A percentile compares a stretch with the other conserved stretches of the same genome.
Conservation (phyloP, 2,888 invertebrate species). For the Bruchidius siliquastri region DNA sequence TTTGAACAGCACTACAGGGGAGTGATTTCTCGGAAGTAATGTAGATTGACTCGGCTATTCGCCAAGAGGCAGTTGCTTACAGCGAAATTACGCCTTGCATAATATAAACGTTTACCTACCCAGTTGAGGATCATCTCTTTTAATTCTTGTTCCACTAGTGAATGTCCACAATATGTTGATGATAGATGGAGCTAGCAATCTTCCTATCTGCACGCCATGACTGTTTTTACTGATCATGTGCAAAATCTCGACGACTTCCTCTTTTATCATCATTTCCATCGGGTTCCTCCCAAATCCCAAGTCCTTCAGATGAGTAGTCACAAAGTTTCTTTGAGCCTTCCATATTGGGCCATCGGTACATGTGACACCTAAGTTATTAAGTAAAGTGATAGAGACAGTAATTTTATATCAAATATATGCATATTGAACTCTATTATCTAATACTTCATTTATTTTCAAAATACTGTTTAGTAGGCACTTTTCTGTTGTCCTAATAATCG, state of each 20-base stretch:
- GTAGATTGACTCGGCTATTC: too few relatives aligned
- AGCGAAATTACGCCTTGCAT: too few relatives aligned
- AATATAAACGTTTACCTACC: constrained; percentile 5
- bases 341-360: constrained; percentile 54
- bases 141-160: constrained; percentile 49
- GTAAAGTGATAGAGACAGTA: too few relatives aligned
- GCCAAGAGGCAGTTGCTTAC: too few relatives aligned
- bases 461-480: too few relatives aligned
- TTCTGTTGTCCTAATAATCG: too few relatives aligned
- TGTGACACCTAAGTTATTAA: constrained; percentile 51
- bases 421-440: too few relatives aligned
- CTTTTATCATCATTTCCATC: constrained; percentile 47
- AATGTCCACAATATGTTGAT: constrained; percentile 64
- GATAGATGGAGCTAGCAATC: constrained; percentile 53
- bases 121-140: constrained; percentile 47
- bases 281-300: constrained; percentile 52
- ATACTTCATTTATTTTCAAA: too few relatives aligned
- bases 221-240: constrained; percentile 27
- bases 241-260: constrained; percentile 51
- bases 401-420: too few relatives aligned
- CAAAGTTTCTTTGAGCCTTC: constrained; percentile 52
- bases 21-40: too few relatives aligned
- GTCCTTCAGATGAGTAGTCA: constrained; percentile 48
- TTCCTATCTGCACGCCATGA: constrained; percentile 32
- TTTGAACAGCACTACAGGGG: too few relatives aligned